Conservation (phyloP, 2,113 vertebrate genomes). For the Saccopteryx bilineata region DNA sequence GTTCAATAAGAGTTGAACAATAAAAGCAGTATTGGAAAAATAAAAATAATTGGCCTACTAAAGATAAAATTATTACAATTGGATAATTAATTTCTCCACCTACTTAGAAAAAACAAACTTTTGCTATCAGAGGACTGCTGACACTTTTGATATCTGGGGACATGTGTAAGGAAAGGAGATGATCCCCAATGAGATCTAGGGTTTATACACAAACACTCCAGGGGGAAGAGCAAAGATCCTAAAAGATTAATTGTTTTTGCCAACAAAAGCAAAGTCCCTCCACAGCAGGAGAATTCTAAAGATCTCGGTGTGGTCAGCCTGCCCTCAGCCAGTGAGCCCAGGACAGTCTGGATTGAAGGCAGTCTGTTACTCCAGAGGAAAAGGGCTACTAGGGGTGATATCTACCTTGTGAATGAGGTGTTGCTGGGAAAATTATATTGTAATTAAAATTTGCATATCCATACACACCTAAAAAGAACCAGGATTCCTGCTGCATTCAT, state of each 20-base stretch:
- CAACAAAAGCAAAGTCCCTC: not conserved
- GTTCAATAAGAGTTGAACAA: not conserved
- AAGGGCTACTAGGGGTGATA: too few relatives aligned
- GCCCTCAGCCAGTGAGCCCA: not conserved
- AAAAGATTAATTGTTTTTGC: not conserved
- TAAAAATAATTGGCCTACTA: not conserved
- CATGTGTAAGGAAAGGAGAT: not conserved
- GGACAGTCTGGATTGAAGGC: too few relatives aligned
- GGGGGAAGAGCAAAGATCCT: rapidly evolving
- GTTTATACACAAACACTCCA: not conserved
- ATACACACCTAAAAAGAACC: too few relatives aligned
- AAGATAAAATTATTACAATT: not conserved
- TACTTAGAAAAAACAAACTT: not conserved
- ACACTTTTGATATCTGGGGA: not conserved
- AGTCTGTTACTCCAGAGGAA: too few relatives aligned
- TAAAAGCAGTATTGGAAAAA: not conserved
- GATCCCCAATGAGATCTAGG: not conserved
- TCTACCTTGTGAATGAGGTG: too few relatives aligned
- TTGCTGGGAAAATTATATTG: too few relatives aligned
- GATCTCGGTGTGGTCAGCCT: not conserved
- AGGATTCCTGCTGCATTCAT: too few relatives aligned
- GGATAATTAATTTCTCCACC: not conserved
- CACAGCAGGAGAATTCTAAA: too few relatives aligned
- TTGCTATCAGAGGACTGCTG: not conserved
- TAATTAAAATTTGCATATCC: too few relatives aligned